Base-by-base conservation (phyloP, 2,888 invertebrate genomes). In the Chrysodeixis includens region DNA sequence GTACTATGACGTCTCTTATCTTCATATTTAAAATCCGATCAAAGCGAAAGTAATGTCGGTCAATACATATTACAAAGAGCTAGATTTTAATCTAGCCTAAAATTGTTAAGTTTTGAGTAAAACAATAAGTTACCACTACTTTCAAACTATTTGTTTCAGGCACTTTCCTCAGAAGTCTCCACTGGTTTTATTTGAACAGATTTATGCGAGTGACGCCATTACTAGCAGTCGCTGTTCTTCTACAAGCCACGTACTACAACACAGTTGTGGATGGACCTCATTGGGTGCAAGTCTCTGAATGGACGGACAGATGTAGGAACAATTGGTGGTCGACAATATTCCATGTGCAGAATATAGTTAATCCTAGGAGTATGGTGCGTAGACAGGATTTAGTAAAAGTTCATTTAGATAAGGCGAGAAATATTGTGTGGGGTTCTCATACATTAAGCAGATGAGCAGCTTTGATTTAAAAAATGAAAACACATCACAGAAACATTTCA, bases 321-420 rank as follows among this genome's bases (percentile, higher is more conserved):
- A 32, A 84, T 58, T 92, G 92, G 92, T 92, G 92, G 92, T 56
- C 83, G 0, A 87, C 91, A 0, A 62, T 92, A 18, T 66, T 92
- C 10, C 84, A 90, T 62, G 71, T 91, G 22, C 91, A 92, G 65
- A 92, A 92, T 66, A 88, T 78, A 51, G 73, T 88, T 1, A 82
- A 83, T 18, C 62, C 79, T 5, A 18, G 6, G 0, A 54, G 70
- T 0, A 78, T 84, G 66, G 90, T 90, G 62, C 71, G 86, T 67
- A 30, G 9, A 22, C 16, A 10, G 12, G 16, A 18, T 14, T 56
- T 8, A 22, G n/a, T n/a, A n/a, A n/a, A n/a, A n/a, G n/a, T n/a
- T n/a, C n/a, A n/a, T n/a, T n/a, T n/a, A n/a, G n/a, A n/a, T n/a
- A n/a, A n/a, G n/a, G n/a, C n/a, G n/a, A n/a, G n/a, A n/a, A n/a